Percentiles rank a stretch among this genome's conserved stretches.
These are phyloP conservation scores for Gryllus bimaculatus DNA, from an alignment of 1,140 invertebrate species.

Conservation along the genomic window DNA sequence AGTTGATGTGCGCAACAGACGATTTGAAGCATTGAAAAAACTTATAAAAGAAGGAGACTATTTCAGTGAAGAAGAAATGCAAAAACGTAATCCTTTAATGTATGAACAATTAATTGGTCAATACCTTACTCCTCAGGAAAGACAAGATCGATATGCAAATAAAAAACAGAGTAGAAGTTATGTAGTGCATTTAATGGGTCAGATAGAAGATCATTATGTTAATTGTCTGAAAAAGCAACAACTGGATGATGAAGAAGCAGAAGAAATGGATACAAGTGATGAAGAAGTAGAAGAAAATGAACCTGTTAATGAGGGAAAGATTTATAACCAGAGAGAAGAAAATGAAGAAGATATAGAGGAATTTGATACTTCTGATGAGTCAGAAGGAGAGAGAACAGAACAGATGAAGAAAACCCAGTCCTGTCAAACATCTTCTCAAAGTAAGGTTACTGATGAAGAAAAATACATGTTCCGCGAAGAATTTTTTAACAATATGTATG, in stretches of 20 bases:
- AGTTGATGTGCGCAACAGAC: conserved; percentile 63
- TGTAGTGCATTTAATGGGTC: conserved; percentile 37
- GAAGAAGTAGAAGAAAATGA: conserved; percentile 30
- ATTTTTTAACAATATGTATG: conserved; percentile 80
- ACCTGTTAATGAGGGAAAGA: conserved; percentile 25
- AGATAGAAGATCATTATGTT: conserved; percentile 46
- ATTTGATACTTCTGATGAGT: conserved; percentile 21
- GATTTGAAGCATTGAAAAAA: conserved; percentile 71
- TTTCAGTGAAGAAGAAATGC: conserved; percentile 88
- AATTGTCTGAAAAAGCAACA: conserved; percentile 52
- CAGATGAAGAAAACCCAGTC: conserved; percentile 37
- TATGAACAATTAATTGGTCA: conserved; percentile 83
- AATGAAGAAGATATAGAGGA: conserved; percentile 23
- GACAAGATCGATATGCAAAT: conserved; percentile 32
- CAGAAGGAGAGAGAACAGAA: conserved; percentile 23
- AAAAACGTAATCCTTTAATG: conserved; percentile 75
- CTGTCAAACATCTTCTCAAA: background rate
- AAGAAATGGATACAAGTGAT: conserved; percentile 44
- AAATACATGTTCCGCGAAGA: conserved; percentile 61
- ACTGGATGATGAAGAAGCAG: conserved; percentile 46
- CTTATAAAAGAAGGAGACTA: conserved; percentile 62
- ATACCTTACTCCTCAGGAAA: conserved; percentile 69
- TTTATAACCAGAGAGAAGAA: conserved; percentile 18
- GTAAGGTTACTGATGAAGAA: conserved; percentile 29
- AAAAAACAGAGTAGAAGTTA: conserved; percentile 20